Evolutionary conservation across 1,140 invertebrate species (phyloP).

Genomic region (Drosophila athabasca): DNA sequence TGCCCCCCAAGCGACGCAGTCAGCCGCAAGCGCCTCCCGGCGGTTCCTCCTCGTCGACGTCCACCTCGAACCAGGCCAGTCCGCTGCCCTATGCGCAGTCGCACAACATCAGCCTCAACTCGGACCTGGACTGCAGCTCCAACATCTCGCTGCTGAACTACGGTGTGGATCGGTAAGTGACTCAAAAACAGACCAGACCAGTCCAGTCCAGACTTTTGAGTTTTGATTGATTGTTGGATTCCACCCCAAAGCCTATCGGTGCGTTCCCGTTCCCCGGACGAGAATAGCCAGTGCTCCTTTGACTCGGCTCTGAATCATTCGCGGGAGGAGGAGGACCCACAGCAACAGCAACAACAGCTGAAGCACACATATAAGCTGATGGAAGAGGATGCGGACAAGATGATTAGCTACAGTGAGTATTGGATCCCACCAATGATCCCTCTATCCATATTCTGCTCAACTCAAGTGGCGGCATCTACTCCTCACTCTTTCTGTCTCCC

Average conservation of each 20-base stretch:
- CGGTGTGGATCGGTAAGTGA: constrained; percentile 85
- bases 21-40: constrained; percentile 73
- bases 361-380: constrained; percentile 13
- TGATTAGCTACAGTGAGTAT: constrained; percentile 71
- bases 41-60: constrained; percentile 30
- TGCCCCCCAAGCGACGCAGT: constrained; percentile 90
- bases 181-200: not conserved
- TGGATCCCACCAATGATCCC: not conserved
- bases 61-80: constrained; percentile 62
- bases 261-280: constrained; percentile 87
- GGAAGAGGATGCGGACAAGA: constrained; percentile 60
- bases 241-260: constrained; percentile 85
- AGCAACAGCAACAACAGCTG: constrained; percentile 31
- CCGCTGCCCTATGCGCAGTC: constrained; percentile 69
- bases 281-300: constrained; percentile 90
- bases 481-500: too few species aligned
- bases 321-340: constrained; percentile 88
- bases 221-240: too few species aligned
- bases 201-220: not conserved
- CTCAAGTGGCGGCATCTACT: constrained; percentile 22
- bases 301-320: constrained; percentile 93
- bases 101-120: constrained; percentile 76
- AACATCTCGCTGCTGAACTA: constrained; percentile 84
- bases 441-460: constrained; percentile 5
- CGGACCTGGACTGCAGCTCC: constrained; percentile 84